Base-by-base conservation (phyloP, 2,797 vertebrate genomes). In the Alcedo quadribrachys region DNA sequence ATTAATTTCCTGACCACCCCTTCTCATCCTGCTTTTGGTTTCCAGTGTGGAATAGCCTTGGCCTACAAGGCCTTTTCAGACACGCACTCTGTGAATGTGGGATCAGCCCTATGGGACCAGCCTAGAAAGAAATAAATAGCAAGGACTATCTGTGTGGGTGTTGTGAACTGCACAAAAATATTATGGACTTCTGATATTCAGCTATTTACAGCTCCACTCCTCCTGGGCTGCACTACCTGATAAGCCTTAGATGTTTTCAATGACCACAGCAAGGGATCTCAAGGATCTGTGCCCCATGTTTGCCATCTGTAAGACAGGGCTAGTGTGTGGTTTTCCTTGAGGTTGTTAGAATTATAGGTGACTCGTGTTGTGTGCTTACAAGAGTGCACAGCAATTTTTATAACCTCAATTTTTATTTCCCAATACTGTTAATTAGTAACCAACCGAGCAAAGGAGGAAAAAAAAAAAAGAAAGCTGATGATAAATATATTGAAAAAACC, bases 151-250 rank as follows among this genome's bases (percentile, higher is more conserved):
- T 22, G 3, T 3, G 17, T 32, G 33, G 15, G 21, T 33, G 19
- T 18, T 85, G 54, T 82, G 69, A 82, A 51, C 17, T 0, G 1
- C 54, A 25, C 5, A 22, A 5, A 60, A 53, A 32, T 25, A n/a
- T 15, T 0, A 0, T 16, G n/a, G 35, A 22, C 5, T 12, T 79
- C 37, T 48, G 9, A 27, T 66, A 24, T 66, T 37, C 14, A 19
- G 50, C 27, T 50, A 40, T 20, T 17, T 40, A n/a, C 19, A 80
- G 11, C 32, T 71, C 22, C 25, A 2, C 22, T 68, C 15, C 22
- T 63, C 25, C 58, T 53, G 48, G 28, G 25, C n/a, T 18, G 5
- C 22, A 66, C 15, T 71, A 18, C 35, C 33, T 37, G 45, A 33
- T 27, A 48, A 37, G 5, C 66, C 55, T 65, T 43, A 61, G n/a